phyloP scores from a whole-genome alignment of 2,113 vertebrate species.

The Oncorhynchus nerka region DNA sequence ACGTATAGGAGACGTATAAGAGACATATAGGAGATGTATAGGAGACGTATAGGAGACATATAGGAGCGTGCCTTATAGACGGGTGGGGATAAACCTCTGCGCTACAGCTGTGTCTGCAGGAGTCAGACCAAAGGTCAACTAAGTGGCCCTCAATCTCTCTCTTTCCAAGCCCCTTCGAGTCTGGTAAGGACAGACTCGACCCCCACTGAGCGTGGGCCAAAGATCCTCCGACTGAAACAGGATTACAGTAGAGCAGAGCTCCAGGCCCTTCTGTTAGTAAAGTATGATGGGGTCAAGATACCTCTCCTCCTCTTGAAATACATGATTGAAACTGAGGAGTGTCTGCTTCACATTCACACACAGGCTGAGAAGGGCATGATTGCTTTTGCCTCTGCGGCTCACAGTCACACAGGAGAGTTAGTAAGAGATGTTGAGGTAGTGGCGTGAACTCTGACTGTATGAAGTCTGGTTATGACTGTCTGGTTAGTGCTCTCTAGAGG shows the following conservation, averaged over 20 bases:
- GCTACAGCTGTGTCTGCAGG: constrained; percentile 14
- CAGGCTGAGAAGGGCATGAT: not conserved
- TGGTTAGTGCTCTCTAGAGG: constrained; percentile 14
- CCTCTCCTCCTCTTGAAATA: not conserved
- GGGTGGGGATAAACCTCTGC: constrained; percentile 6
- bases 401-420: not conserved
- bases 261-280: constrained; percentile 30
- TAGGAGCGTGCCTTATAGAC: not conserved
- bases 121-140: constrained; percentile 24
- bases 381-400: not conserved
- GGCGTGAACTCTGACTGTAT: not conserved
- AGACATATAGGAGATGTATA: not conserved
- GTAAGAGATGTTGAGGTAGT: not conserved
- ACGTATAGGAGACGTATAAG: not conserved
- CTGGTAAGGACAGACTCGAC: not conserved
- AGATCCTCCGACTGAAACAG: constrained; percentile 38
- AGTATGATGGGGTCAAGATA: constrained; percentile 7
- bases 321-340: constrained; percentile 26
- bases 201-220: constrained; percentile 41
- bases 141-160: not conserved
- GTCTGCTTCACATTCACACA: not conserved
- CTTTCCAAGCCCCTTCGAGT: not conserved
- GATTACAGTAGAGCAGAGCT: constrained; percentile 38
- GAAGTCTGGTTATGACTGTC: constrained; percentile 28
- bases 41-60: not conserved